Conservation (phyloP, 1,140 invertebrate genomes). For the Nomia melanderi region DNA sequence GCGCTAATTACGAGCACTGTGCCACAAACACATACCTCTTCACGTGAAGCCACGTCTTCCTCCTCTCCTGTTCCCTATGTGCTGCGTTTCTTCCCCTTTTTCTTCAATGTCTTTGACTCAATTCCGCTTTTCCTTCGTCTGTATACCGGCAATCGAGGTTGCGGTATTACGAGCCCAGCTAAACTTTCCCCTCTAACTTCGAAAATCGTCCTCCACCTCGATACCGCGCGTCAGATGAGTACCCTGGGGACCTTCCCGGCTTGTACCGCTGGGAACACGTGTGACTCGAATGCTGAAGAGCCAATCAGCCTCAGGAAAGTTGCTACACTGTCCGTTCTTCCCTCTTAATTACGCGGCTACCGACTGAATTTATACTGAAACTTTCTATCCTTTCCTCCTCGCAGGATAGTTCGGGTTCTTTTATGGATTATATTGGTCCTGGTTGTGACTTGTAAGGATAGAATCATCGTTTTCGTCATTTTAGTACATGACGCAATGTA, state of each 20-base stretch:
- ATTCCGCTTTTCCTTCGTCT: neutral
- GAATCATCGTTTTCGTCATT: too few species aligned
- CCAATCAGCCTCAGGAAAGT: conserved; percentile 40
- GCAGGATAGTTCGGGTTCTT: too few species aligned
- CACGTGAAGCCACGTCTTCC: neutral
- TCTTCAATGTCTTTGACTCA: neutral
- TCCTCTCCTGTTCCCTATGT: neutral
- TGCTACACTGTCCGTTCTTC: conserved; percentile 17
- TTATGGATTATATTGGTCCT: too few species aligned
- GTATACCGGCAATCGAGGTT: neutral
- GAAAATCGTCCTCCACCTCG: conserved; percentile 20
- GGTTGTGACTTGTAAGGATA: too few species aligned
- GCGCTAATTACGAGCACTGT: conserved; percentile 45
- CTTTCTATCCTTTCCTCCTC: neutral
- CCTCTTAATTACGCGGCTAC: conserved; percentile 34
- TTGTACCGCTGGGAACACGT: conserved; percentile 11
- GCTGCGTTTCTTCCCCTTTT: neutral
- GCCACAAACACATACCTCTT: conserved; percentile 25
- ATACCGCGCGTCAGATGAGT: conserved; percentile 8
- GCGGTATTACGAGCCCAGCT: neutral
- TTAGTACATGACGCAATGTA: too few species aligned
- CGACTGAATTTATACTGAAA: neutral
- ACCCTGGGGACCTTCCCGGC: conserved; percentile 34
- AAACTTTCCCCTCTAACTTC: conserved; percentile 11
- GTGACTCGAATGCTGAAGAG: conserved; percentile 42